Base-by-base conservation (phyloP, 2,797 vertebrate genomes). In the Nyctalus aviator region DNA sequence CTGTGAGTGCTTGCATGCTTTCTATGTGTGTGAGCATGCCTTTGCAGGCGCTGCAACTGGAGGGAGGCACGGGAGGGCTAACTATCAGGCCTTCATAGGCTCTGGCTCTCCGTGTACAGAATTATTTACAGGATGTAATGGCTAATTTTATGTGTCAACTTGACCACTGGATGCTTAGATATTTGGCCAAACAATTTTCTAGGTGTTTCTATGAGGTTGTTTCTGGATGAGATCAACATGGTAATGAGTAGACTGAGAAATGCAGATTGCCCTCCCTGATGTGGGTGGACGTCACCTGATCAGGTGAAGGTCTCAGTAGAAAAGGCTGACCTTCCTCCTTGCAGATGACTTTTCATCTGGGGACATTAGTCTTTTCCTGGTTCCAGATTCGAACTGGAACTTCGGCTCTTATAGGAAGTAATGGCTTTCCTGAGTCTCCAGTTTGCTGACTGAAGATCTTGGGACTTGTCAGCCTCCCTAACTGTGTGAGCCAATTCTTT, bases 41-140 rank as follows among this genome's bases (percentile, higher is more conserved):
- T 35, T 48, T 62, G 10, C 59, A 27, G 1, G 50, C 6, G 50
- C 59, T 59, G 32, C 37, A n/a, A 48, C 37, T 32, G 59, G 48
- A 50, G 10, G 0, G n/a, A 46, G n/a, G 5, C 12, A 1, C 0
- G 14, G n/a, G 37, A n/a, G 13, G 20, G 20, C 15, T 15, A 30
- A 21, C 18, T 64, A 8, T 8, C 27, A 59, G 32, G 25, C 1
- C 84, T 57, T 18, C 37, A 7, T 14, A 35, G 37, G 14, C 59
- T 73, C 30, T 23, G 23, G 6, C 14, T 91, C 6, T 37, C 57
- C 55, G 2, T 20, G 25, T 25, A 25, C 10, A 41, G 41, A 48
- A 35, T 48, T 62, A 46, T 17, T 82, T 27, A 53, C 14, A 41
- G 53, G 27, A 76, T 8, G 3, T 46, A 64, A 69, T 59, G 8